Evolutionary conservation across 2,888 invertebrate genomes (phyloP).

Genomic region (Oscheius sp.): DNA sequence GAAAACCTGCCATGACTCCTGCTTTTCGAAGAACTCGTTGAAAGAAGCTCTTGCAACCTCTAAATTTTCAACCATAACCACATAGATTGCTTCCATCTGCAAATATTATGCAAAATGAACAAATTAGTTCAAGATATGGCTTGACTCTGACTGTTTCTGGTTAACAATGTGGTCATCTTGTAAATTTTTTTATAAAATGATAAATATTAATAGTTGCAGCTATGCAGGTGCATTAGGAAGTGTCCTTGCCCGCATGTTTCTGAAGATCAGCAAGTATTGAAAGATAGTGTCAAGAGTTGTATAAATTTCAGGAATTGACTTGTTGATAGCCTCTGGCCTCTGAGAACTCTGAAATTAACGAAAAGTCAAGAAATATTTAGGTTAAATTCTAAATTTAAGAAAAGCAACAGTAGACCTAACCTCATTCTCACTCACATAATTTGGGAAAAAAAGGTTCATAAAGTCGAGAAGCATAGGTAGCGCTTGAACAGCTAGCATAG

Average conservation of each 20-base stretch:
- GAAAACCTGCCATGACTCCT: slow-evolving; percentile 63
- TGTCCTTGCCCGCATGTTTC: slow-evolving; percentile 9
- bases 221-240: neutral
- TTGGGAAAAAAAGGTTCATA: slow-evolving; percentile 46
- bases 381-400: too few species aligned
- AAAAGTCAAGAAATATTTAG: neutral
- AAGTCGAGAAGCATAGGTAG: slow-evolving; percentile 50
- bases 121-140: neutral
- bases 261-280: slow-evolving; percentile 55
- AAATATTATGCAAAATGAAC: slow-evolving; percentile 2
- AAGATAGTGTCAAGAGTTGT: slow-evolving; percentile 58
- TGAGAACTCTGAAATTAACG: slow-evolving; percentile 11
- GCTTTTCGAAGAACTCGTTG: slow-evolving; percentile 56
- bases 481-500: slow-evolving; percentile 46
- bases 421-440: slow-evolving; percentile 43
- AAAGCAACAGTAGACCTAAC: too few species aligned
- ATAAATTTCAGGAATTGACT: slow-evolving; percentile 52
- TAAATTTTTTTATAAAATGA: neutral
- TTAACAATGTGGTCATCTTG: too few species aligned
- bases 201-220: neutral
- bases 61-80: slow-evolving; percentile 44
- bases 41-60: slow-evolving; percentile 52
- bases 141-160: neutral
- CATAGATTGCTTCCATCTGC: neutral
- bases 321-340: slow-evolving; percentile 47